Evolutionary conservation across 2,888 invertebrate genomes (phyloP), one percentile per base, ranked within the genome.

Genomic region (Drosophila bunnanda): DNA sequence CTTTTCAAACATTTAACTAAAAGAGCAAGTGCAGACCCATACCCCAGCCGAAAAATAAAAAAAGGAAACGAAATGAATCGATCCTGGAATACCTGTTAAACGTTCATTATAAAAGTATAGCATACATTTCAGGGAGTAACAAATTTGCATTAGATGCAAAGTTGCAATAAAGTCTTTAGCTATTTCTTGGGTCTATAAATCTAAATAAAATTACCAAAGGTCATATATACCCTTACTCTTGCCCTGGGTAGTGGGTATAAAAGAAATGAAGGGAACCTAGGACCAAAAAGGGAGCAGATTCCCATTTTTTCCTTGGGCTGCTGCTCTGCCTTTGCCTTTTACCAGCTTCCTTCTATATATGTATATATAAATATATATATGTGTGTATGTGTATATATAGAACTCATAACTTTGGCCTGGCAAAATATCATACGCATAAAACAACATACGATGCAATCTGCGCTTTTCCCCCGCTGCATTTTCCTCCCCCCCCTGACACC

Each of bases 1-100:
- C 88, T 84, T 84, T 84, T 88, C 85, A 88, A 89, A 84, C 88
- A 84, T 89, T 89, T 84, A 85, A 84, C 84, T 88, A 85, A 89
- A 89, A 89, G 83, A 85, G 82, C 82, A 89, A 88, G 75, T 69
- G 53, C 48, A 61, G n/a, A n/a, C 20, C 36, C 36, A 5, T 22
- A 25, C 10, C 20, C 52, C 64, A 41, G 15, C 34, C n/a, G 32
- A 48, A 58, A 50, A 52, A 58, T 17, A 22, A 32, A 20, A 25
- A 17, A 17, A 55, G 38, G 50, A 56, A 66, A 67, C 73, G 69
- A 66, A 15, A 66, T 64, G 71, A 74, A 73, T 70, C 8, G 50
- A 52, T 22, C 3, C 15, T 1, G 6, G 15, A 15, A 34, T 52
- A 34, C 34, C 32, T 34, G 50, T 9, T 10, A 6, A 5, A 22